A percentile compares a stretch with the other conserved stretches of the same genome.
Evolutionary conservation across 2,797 vertebrate species (phyloP).

Genomic region (Hippopotamyrus pictus): DNA sequence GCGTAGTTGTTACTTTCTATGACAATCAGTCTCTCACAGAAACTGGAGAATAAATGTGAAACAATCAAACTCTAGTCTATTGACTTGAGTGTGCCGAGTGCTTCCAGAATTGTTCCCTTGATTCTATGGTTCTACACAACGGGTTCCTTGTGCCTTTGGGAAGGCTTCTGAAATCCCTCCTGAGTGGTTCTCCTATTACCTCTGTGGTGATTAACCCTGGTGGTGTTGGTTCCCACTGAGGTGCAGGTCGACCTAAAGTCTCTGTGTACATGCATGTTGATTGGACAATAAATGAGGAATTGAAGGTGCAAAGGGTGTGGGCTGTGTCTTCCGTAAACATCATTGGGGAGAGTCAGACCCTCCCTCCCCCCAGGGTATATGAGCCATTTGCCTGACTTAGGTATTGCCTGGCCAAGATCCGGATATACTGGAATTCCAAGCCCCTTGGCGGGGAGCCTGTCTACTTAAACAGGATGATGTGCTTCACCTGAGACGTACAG

Average conservation of each 20-base stretch:
- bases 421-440: constrained; percentile 5
- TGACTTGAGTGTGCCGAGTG: not conserved
- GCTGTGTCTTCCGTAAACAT: not conserved
- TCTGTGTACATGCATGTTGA: not conserved
- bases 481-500: not conserved
- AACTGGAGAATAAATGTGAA: not conserved
- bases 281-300: not conserved
- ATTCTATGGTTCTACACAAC: not conserved
- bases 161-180: not conserved
- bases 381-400: not conserved
- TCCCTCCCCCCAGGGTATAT: not conserved
- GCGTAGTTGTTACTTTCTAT: not conserved
- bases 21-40: not conserved
- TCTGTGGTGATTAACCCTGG: not conserved
- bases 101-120: not conserved
- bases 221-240: not conserved
- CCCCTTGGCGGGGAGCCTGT: not conserved
- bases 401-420: not conserved
- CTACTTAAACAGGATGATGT: not conserved
- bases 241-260: not conserved
- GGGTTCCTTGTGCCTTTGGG: not conserved
- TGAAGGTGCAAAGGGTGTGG: not conserved
- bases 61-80: not conserved
- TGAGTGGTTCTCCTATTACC: not conserved
- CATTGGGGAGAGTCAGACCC: not conserved